A percentile compares a stretch with the other conserved stretches of the same genome.
These are phyloP conservation scores for Hymenopus coronatus DNA, from an alignment of 2,888 invertebrate species.

Conservation along the genomic window DNA sequence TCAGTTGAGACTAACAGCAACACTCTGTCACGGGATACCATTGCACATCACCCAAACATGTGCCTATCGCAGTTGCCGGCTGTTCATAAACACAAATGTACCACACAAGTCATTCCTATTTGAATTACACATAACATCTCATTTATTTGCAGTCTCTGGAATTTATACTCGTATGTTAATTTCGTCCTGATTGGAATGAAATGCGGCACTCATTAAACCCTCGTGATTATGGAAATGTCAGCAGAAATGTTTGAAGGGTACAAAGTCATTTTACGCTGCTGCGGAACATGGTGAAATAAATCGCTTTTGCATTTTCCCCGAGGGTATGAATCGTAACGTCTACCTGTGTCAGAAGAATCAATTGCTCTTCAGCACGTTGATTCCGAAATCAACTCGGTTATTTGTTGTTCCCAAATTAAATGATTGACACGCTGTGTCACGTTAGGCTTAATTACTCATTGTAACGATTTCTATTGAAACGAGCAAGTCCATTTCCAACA, in stretches of 20 bases:
- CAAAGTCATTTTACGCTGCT: not conserved
- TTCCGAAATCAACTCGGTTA: not conserved
- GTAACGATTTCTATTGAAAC: not conserved
- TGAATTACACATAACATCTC: not conserved
- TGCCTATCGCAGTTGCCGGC: not conserved
- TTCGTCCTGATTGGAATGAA: not conserved
- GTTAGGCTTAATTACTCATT: not conserved
- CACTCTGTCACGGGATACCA: too few relatives aligned
- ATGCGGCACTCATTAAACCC: not conserved
- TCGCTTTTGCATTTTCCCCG: not conserved
- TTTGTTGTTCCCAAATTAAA: not conserved
- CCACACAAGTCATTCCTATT: not conserved
- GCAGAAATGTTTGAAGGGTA: not conserved
- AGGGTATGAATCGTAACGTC: not conserved
- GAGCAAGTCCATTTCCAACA: too few relatives aligned
- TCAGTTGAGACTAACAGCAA: not conserved
- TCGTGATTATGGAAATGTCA: not conserved
- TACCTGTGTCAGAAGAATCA: not conserved
- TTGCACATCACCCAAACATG: too few relatives aligned
- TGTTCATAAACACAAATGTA: not conserved
- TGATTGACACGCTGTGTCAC: not conserved
- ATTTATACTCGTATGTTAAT: not conserved
- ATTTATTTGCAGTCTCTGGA: not conserved
- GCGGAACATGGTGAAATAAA: not conserved
- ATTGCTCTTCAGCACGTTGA: not conserved